Evolutionary conservation across 2,888 invertebrate species (phyloP), one percentile per base, ranked within the genome.

Genomic region (Spodoptera exigua): DNA sequence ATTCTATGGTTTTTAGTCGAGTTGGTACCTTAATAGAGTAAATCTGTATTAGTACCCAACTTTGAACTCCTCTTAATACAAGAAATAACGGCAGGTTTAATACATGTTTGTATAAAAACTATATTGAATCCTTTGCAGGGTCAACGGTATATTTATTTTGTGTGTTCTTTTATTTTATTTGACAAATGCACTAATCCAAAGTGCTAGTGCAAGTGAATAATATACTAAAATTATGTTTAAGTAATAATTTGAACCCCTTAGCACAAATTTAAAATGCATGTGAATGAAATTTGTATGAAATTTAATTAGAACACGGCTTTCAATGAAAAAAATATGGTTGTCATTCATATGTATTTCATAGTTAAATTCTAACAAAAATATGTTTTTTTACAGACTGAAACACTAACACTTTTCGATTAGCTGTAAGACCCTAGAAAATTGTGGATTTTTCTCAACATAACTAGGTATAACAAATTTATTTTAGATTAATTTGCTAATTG

Each of bases 361-460:
- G 55, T 7, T 35, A 40, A 60, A 61, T 46, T 54, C 43, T 67
- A 74, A 74, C 63, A 66, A 53, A 68, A 56, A 72, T 76, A 74
- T 64, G 56, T 79, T 78, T 71, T 86, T 85, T 85, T 80, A 82
- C 82, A 85, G 88, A 89, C 89, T 89, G 89, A 89, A 80, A 81
- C 61, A 86, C 82, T 86, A 85, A 87, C 76, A 81, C 78, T 77
- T 62, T 69, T 70, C 70, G 59, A 47, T 71, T 52, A 54, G 34
- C 54, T 40, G 5, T 72, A 59, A 64, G 41, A 55, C 16, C 39
- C 14, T 60, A 48, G 52, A 27, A 18, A 14, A 17, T 36, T 14
- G 37, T 64, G 18, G 18, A n/a, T 49, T 37, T 51, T 40, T 46
- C 36, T 55, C 17, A 55, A 53, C 37, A 37, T 41, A 12, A n/a